Evolutionary conservation across 2,113 vertebrate species (phyloP).

Genomic region (Oreotrochilus melanogaster): DNA sequence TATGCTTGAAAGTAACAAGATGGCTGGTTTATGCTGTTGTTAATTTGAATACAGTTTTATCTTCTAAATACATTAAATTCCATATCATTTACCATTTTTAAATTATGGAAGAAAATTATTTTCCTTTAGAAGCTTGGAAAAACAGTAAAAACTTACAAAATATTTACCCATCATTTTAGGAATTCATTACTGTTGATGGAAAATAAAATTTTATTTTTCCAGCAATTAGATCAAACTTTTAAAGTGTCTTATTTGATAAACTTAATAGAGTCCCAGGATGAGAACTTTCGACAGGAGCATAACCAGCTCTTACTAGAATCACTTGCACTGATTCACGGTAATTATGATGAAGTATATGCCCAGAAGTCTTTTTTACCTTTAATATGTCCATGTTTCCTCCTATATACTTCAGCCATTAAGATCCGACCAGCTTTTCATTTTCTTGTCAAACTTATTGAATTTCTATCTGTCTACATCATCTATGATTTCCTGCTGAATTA

Average conservation of each 20-base stretch:
- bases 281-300: not conserved
- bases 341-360: not conserved
- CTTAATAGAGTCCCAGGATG: not conserved
- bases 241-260: not conserved
- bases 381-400: not conserved
- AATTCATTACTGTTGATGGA: not conserved
- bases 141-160: constrained; percentile 20
- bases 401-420: not conserved
- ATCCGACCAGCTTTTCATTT: not conserved
- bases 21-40: not conserved
- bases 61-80: constrained; percentile 25
- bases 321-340: not conserved
- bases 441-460: constrained; percentile 42
- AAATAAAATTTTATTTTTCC: not conserved
- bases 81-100: constrained; percentile 28
- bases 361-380: constrained; percentile 2
- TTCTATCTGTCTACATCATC: constrained; percentile 51
- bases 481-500: constrained; percentile 52
- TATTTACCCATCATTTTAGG: constrained; percentile 4
- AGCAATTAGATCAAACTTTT: not conserved
- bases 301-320: not conserved
- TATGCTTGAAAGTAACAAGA: constrained; percentile 13
- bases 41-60: constrained; percentile 28
- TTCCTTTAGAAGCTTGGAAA: not conserved
- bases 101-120: not conserved